These are phyloP conservation scores for Chironomus tepperi DNA, from an alignment of 1,140 invertebrate species.

Conservation along the genomic window DNA sequence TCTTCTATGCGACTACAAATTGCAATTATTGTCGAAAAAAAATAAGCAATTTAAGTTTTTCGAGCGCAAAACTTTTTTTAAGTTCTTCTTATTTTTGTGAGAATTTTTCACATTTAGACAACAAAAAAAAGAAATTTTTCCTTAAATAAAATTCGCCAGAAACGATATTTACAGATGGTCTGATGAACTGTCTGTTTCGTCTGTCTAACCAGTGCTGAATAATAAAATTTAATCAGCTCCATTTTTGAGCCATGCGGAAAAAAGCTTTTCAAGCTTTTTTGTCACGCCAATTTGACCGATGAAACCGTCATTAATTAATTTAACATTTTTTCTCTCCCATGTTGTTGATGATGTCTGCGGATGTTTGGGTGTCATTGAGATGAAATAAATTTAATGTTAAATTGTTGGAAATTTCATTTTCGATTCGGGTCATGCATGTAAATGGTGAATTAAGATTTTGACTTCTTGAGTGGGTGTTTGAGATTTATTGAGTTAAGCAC, in stretches of 20 bases:
- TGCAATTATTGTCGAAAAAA: neutral
- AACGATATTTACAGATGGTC: slow-evolving; percentile 7
- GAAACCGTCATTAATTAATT: slow-evolving; percentile 4
- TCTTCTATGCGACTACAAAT: neutral
- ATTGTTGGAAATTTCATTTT: neutral
- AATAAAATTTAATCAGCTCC: slow-evolving; percentile 11
- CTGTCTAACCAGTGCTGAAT: neutral
- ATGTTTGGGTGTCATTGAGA: neutral
- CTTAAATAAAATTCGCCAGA: neutral
- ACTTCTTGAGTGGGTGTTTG: too few species aligned
- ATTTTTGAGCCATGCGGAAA: neutral
- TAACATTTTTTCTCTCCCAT: neutral
- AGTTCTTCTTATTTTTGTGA: neutral
- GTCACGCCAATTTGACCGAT: neutral
- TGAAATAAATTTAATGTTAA: neutral
- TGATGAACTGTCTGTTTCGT: neutral
- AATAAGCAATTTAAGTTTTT: neutral
- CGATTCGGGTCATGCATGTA: too few species aligned
- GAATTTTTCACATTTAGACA: slow-evolving; percentile 2
- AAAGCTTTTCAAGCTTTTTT: neutral
- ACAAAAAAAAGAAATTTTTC: neutral
- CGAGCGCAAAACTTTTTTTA: too few species aligned
- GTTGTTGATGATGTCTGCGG: neutral
- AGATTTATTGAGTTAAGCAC: too few species aligned
- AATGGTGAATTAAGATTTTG: too few species aligned